phyloP scores from a whole-genome alignment of 2,113 vertebrate species.

The Rhizomys pruinosus region DNA sequence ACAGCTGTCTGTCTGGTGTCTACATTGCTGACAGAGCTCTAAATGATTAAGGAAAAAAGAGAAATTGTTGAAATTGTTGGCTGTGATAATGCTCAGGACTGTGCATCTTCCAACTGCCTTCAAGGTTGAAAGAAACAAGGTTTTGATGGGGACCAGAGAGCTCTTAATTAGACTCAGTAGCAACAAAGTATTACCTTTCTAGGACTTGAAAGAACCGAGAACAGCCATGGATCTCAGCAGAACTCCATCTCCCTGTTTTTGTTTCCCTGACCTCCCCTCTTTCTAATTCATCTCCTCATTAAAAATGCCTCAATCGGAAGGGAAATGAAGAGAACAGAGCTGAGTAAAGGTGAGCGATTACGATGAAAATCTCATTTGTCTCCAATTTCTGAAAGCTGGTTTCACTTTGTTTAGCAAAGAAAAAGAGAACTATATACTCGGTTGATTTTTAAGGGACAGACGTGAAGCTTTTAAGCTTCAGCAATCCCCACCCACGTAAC shows the following conservation, averaged over 20 bases:
- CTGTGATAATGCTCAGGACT: slow-evolving; percentile 67
- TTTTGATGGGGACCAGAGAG: slow-evolving; percentile 77
- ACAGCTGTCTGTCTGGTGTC: slow-evolving; percentile 85
- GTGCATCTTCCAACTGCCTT: slow-evolving; percentile 81
- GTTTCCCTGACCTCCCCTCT: slow-evolving; percentile 34
- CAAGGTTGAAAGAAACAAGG: slow-evolving; percentile 84
- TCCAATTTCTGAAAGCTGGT: slow-evolving; percentile 32
- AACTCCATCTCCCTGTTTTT: slow-evolving; percentile 32
- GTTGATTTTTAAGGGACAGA: slow-evolving; percentile 42
- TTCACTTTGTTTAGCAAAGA: slow-evolving; percentile 49
- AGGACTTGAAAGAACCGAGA: slow-evolving; percentile 65
- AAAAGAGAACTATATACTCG: slow-evolving; percentile 48
- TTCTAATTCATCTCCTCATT: slow-evolving; percentile 73
- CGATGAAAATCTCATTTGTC: slow-evolving; percentile 64
- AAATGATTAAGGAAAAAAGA: slow-evolving; percentile 86
- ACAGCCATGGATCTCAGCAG: slow-evolving; percentile 60
- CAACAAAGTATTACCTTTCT: slow-evolving; percentile 74
- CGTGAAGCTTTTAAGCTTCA: slow-evolving; percentile 64
- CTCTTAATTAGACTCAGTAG: slow-evolving; percentile 81
- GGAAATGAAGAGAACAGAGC: slow-evolving; percentile 49
- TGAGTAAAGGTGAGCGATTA: slow-evolving; percentile 57
- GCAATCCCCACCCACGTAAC: slow-evolving; percentile 53
- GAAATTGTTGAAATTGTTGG: slow-evolving; percentile 53
- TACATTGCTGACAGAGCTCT: slow-evolving; percentile 78
- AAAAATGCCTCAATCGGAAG: slow-evolving; percentile 61